These are phyloP conservation scores for Ceyx cyanopectus DNA, from an alignment of 2,113 vertebrate genomes.

Conservation along the genomic window DNA sequence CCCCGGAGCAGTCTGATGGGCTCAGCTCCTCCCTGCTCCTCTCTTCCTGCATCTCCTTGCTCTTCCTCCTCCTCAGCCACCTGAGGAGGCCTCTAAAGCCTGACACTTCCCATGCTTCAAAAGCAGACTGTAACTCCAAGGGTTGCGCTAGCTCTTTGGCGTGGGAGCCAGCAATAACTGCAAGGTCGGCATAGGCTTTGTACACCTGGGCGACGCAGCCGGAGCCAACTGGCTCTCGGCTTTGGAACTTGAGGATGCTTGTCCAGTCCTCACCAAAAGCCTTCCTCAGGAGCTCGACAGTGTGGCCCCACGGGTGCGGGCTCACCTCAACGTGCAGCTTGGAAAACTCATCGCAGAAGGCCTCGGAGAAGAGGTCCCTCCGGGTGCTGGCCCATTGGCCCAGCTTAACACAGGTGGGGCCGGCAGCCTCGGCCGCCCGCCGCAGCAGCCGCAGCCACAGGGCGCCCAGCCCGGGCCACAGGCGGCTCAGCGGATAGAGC, in stretches of 20 bases:
- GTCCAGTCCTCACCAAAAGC: conserved; percentile 89
- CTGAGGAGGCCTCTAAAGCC: conserved; percentile 67
- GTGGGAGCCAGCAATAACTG: conserved; percentile 69
- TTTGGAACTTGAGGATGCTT: conserved; percentile 81
- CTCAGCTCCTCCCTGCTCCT: conserved; percentile 20
- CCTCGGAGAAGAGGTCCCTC: conserved; percentile 88
- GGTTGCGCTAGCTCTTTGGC: conserved; percentile 57
- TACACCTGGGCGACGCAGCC: conserved; percentile 96
- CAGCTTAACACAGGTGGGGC: conserved; percentile 92
- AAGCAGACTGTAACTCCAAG: conserved; percentile 66
- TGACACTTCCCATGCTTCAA: conserved; percentile 82
- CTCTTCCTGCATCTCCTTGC: conserved; percentile 2
- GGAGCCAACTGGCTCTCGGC: conserved; percentile 88
- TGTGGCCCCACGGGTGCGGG: conserved; percentile 90
- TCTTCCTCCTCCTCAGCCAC: conserved; percentile 65
- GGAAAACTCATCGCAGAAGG: conserved; percentile 89
- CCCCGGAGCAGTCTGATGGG: neutral
- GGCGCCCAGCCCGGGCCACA: conserved; percentile 69
- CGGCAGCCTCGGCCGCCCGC: conserved; percentile 88
- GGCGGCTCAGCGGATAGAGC: conserved; percentile 83
- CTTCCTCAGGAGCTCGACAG: conserved; percentile 80
- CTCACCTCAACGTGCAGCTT: conserved; percentile 86
- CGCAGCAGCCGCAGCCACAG: conserved; percentile 87
- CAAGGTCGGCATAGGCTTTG: conserved; percentile 82
- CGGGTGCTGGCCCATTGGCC: conserved; percentile 97